Evolutionary conservation across 2,888 invertebrate genomes (phyloP).

Genomic region (Hydrotaea diabolus): DNA sequence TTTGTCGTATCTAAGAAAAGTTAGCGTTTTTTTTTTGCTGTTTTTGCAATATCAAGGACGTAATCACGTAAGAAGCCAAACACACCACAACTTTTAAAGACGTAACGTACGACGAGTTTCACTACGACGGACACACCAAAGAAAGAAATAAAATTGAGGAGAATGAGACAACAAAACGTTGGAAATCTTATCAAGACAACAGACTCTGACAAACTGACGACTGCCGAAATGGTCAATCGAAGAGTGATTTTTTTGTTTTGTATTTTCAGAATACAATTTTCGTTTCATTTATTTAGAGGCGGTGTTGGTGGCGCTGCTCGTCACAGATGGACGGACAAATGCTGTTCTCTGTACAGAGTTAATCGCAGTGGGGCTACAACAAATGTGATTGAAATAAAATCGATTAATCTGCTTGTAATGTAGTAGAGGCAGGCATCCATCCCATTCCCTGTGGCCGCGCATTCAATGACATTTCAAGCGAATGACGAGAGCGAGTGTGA

Average conservation of each 20-base stretch:
- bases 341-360: slow-evolving; percentile 6
- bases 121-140: slow-evolving; percentile 68
- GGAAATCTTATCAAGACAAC: slow-evolving; percentile 80
- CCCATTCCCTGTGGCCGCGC: neutral
- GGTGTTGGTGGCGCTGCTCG: slow-evolving; percentile 58
- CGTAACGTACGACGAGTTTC: slow-evolving; percentile 35
- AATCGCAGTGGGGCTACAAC: neutral
- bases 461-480: slow-evolving; percentile 63
- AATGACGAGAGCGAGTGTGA: slow-evolving; percentile 21
- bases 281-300: slow-evolving; percentile 62
- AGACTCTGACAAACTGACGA: slow-evolving; percentile 80
- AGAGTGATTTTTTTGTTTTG: slow-evolving; percentile 49
- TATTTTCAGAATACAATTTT: too few species aligned
- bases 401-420: slow-evolving; percentile 55
- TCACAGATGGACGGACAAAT: slow-evolving; percentile 6
- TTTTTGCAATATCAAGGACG: slow-evolving; percentile 54
- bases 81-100: slow-evolving; percentile 54
- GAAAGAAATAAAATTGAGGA: slow-evolving; percentile 50
- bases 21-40: slow-evolving; percentile 23
- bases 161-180: slow-evolving; percentile 66
- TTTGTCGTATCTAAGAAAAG: neutral
- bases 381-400: slow-evolving; percentile 49
- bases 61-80: slow-evolving; percentile 60
- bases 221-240: slow-evolving; percentile 58
- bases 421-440: slow-evolving; percentile 26